Evolutionary conservation across 2,113 vertebrate species (phyloP).

Genomic region (Laterallus jamaicensis): DNA sequence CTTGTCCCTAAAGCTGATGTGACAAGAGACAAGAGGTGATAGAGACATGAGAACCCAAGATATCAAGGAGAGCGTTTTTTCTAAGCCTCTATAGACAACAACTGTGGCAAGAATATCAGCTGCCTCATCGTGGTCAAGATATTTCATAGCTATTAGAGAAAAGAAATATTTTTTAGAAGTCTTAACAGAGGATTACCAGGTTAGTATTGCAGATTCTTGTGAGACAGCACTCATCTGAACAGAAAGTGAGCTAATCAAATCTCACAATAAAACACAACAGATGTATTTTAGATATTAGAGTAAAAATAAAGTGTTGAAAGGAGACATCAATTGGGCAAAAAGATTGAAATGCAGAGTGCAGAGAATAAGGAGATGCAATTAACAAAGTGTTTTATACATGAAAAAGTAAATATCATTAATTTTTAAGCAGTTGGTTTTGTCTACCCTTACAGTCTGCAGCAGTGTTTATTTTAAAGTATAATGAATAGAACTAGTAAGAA

Average conservation of each 20-base stretch:
- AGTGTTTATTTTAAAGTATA: background rate
- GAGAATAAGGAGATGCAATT: background rate
- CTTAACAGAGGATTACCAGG: background rate
- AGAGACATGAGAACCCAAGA: background rate
- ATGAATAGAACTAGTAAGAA: background rate
- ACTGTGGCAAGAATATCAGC: background rate
- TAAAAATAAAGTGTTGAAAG: background rate
- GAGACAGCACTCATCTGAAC: background rate
- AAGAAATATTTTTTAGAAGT: background rate
- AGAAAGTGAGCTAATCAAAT: background rate
- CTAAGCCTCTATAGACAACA: background rate
- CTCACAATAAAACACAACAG: background rate
- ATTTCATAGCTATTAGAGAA: background rate
- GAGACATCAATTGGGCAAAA: background rate
- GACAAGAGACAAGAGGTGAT: background rate
- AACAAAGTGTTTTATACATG: background rate
- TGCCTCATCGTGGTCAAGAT: background rate
- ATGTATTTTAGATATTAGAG: background rate
- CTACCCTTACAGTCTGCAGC: background rate
- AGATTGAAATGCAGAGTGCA: background rate
- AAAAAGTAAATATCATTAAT: background rate
- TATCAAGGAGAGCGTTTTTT: background rate
- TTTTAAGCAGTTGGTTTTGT: background rate
- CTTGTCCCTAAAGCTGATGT: background rate
- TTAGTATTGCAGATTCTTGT: background rate